These are phyloP conservation scores for Pteruthius melanotis DNA, from an alignment of 2,113 vertebrate species.

Conservation along the genomic window DNA sequence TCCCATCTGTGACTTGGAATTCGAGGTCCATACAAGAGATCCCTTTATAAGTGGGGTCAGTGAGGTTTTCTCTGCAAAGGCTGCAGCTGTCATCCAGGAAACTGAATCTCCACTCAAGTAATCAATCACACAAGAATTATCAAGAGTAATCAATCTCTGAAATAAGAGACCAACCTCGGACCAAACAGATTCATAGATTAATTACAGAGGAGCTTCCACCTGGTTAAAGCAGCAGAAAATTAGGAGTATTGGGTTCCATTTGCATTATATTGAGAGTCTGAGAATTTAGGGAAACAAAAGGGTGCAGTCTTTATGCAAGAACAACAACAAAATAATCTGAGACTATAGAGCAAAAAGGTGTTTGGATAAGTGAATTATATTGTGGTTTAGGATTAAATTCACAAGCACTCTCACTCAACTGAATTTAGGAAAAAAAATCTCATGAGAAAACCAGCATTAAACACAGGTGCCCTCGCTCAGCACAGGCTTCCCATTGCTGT, in stretches of 20 bases:
- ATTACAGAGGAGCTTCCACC: conserved; percentile 3
- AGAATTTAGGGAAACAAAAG: not conserved
- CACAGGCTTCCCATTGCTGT: not conserved
- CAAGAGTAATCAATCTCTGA: not conserved
- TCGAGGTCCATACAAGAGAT: not conserved
- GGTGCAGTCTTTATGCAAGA: not conserved
- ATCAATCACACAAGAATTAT: not conserved
- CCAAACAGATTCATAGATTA: not conserved
- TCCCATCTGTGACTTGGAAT: not conserved
- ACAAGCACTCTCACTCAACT: not conserved
- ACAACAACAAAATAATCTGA: not conserved
- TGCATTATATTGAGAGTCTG: not conserved
- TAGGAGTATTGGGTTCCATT: not conserved
- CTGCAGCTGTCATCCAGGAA: conserved; percentile 30
- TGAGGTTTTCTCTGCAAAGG: not conserved
- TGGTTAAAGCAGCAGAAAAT: not conserved
- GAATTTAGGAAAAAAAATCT: not conserved
- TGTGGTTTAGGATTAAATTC: not conserved
- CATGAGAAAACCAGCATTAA: not conserved
- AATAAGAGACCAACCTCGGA: not conserved
- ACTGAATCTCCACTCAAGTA: not conserved
- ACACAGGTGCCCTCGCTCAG: not conserved
- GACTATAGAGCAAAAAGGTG: not conserved
- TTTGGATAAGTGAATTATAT: not conserved
- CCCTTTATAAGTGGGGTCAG: not conserved